Conservation (phyloP, 1,140 invertebrate genomes). For the Trichomalopsis sarcophagae region DNA sequence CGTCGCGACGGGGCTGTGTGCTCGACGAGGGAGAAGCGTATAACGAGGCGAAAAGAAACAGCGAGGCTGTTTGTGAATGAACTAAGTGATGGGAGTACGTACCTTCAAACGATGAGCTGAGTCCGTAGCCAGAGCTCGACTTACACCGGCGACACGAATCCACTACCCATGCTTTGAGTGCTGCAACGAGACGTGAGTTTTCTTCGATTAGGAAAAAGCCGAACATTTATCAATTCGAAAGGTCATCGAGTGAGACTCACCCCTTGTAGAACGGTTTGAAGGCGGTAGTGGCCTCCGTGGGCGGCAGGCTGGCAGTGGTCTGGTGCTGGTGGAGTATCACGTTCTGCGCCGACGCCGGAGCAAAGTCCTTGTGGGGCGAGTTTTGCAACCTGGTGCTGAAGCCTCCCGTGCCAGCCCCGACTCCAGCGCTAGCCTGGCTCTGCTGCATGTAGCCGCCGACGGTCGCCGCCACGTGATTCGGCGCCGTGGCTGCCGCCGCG, state of each 20-base stretch:
- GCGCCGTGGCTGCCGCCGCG: slow-evolving; percentile 59
- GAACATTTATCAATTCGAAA: neutral
- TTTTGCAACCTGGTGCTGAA: slow-evolving; percentile 75
- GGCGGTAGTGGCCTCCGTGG: slow-evolving; percentile 79
- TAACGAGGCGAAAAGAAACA: neutral
- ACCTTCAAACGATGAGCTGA: slow-evolving; percentile 59
- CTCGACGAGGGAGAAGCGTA: neutral
- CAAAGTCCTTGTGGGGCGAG: slow-evolving; percentile 78
- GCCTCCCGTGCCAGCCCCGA: slow-evolving; percentile 72
- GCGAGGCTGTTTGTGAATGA: neutral
- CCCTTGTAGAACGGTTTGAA: slow-evolving; percentile 93
- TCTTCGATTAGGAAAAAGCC: neutral
- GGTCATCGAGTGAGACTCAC: slow-evolving; percentile 73
- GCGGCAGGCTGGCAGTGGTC: slow-evolving; percentile 70
- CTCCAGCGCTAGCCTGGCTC: slow-evolving; percentile 72
- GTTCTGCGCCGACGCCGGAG: slow-evolving; percentile 67
- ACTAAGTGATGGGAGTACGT: neutral
- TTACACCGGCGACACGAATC: slow-evolving; percentile 80
- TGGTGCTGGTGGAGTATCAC: slow-evolving; percentile 72
- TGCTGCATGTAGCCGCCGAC: slow-evolving; percentile 68
- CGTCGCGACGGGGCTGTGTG: neutral
- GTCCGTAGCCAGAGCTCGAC: slow-evolving; percentile 33
- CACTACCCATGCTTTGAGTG: slow-evolving; percentile 78
- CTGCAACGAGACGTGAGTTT: slow-evolving; percentile 69
- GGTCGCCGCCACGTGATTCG: slow-evolving; percentile 71